Percentiles rank a stretch among this genome's conserved stretches.
These are phyloP conservation scores for Caenorhabditis panamensis DNA, from an alignment of 2,888 invertebrate species.

Conservation along the genomic window DNA sequence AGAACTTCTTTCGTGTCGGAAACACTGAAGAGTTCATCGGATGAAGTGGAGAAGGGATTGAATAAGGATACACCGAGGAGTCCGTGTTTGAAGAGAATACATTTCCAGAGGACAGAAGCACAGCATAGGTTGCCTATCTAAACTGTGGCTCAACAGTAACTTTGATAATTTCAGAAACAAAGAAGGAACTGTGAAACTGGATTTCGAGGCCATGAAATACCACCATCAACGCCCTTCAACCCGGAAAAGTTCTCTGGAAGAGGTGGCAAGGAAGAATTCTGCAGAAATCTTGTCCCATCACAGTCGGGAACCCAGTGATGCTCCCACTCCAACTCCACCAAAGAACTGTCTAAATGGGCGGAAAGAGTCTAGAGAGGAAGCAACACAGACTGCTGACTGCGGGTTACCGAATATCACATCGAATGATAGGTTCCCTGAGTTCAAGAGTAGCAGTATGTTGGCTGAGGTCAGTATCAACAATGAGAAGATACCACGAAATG, in stretches of 20 bases:
- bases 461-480: conserved; percentile 20
- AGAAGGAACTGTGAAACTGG: conserved; percentile 48
- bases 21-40: conserved; percentile 52
- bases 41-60: conserved; percentile 50
- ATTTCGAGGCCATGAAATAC: conserved; percentile 58
- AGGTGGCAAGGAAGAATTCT: conserved; percentile 56
- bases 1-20: conserved; percentile 61
- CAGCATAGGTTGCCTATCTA: conserved; percentile 60
- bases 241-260: conserved; percentile 55
- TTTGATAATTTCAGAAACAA: conserved; percentile 42
- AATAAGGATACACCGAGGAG: conserved; percentile 65
- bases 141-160: conserved; percentile 57
- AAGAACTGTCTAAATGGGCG: conserved; percentile 20
- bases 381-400: conserved; percentile 65
- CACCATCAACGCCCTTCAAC: conserved; percentile 11
- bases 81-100: conserved; percentile 71
- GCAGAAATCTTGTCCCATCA: conserved; percentile 33
- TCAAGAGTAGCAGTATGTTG: conserved; percentile 54
- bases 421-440: conserved; percentile 56
- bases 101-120: conserved; percentile 1
- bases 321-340: conserved; percentile 48
- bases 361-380: conserved; percentile 68
- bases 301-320: conserved; percentile 41
- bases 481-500: neutral
- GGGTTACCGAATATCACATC: conserved; percentile 36